Base-by-base conservation (phyloP, 2,888 invertebrate species). In the Belgica antarctica region DNA sequence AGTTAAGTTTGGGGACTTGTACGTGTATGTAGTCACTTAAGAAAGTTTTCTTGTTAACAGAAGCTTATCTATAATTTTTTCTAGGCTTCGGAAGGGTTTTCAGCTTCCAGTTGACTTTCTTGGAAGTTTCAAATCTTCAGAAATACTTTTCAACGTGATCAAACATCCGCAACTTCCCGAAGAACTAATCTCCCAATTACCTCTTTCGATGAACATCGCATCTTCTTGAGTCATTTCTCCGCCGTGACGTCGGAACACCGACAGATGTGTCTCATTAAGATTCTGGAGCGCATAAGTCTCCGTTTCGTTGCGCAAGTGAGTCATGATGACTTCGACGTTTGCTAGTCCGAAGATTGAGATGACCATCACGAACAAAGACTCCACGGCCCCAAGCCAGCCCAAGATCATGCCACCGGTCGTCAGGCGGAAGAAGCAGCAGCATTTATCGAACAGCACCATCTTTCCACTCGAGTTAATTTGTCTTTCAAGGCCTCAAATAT, bases 371-470 rank as follows among this genome's bases (percentile, higher is more conserved):
- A 36, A 17, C 3, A 70, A 17, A 25, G 52, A 47, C 28, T 70
- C 70, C 15, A 36, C 28, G 3, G 41, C 70, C 10, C 70, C 70
- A 19, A 70, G 28, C 70, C 70, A 70, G 34, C 70, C 70, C 10
- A 70, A 27, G 17, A 70, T 70, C 59, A 70, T 25, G 34, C 70
- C 70, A 36, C 70, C 70, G 24, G 70, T 70, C 8, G 70, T 46
- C n/a, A 70, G 15, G 10, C 70, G 59, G 19, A 70, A 70, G 41
- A 70, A 59, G 19, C 70, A 70, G 22, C 70, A 70, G 41, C 70
- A 70, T 31, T 70, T 70, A 17, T 70, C 47, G 19, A 70, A 61
- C 5, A 70, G 27, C 24, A 70, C 61, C 70, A 70, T 70, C 25
- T 22, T 70, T 46, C 24, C 12, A 57, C n/a, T 52, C 12, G 7